phyloP scores from a whole-genome alignment of 2,888 invertebrate genomes.

The Sclerodermus sp. region DNA sequence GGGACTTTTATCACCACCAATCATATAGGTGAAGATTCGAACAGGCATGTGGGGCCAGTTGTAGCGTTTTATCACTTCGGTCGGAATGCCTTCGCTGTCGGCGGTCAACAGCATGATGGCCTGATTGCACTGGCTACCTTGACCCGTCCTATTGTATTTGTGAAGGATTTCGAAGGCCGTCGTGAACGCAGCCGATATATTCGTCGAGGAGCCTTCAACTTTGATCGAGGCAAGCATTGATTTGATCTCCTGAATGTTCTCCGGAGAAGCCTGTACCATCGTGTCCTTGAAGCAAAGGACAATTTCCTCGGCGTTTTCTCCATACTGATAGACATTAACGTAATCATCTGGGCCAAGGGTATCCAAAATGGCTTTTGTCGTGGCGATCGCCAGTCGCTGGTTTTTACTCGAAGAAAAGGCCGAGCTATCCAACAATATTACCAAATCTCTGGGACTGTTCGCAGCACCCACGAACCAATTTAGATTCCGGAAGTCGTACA shows the following conservation, averaged over 20 bases:
- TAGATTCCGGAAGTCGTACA: slow-evolving; percentile 92
- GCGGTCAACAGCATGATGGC: slow-evolving; percentile 97
- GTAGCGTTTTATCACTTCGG: slow-evolving; percentile 73
- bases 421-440: slow-evolving; percentile 92
- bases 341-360: slow-evolving; percentile 97
- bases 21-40: slow-evolving; percentile 93
- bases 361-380: slow-evolving; percentile 86
- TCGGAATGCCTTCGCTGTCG: slow-evolving; percentile 76
- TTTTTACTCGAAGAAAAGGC: slow-evolving; percentile 81
- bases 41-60: slow-evolving; percentile 95
- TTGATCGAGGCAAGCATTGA: slow-evolving; percentile 73
- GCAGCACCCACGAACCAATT: slow-evolving; percentile 98
- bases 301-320: slow-evolving; percentile 79
- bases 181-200: slow-evolving; percentile 89
- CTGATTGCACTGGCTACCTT: slow-evolving; percentile 94
- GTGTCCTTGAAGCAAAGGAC: slow-evolving; percentile 89
- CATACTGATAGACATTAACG: slow-evolving; percentile 91
- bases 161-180: slow-evolving; percentile 90
- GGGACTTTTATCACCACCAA: slow-evolving; percentile 88
- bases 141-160: slow-evolving; percentile 82
- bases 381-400: slow-evolving; percentile 83
- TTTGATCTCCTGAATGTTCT: slow-evolving; percentile 80
- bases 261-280: slow-evolving; percentile 82
- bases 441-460: slow-evolving; percentile 94
- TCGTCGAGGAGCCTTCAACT: slow-evolving; percentile 76